Conservation (phyloP, 2,888 invertebrate species). For the Cataglyphis altisquamis region DNA sequence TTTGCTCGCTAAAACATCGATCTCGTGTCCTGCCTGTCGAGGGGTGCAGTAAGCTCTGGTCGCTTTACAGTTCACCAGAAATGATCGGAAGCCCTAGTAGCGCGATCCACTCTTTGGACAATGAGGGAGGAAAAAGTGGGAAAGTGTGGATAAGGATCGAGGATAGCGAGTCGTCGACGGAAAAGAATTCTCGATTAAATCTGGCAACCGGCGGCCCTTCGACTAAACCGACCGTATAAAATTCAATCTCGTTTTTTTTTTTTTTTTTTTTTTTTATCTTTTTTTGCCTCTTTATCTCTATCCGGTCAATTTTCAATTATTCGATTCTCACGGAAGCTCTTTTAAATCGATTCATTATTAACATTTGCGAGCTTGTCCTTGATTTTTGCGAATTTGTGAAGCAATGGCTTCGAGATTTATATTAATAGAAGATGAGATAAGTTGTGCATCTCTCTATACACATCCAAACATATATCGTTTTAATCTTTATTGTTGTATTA, state of each 20-base stretch:
- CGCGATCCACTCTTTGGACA: slow-evolving; percentile 25
- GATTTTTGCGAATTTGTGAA: neutral
- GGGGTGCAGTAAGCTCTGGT: slow-evolving; percentile 2
- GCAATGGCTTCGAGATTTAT: neutral
- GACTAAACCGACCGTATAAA: slow-evolving; percentile 64
- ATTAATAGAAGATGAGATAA: neutral
- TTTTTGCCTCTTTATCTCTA: slow-evolving; percentile 9
- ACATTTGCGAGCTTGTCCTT: slow-evolving; percentile 51
- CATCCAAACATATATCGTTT: neutral
- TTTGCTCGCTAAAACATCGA: slow-evolving; percentile 40
- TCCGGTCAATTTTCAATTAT: slow-evolving; percentile 71
- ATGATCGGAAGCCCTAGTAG: slow-evolving; percentile 33
- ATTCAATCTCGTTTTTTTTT: slow-evolving; percentile 63
- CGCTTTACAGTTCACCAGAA: slow-evolving; percentile 40
- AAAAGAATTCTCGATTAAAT: slow-evolving; percentile 66
- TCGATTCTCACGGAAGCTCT: slow-evolving; percentile 64
- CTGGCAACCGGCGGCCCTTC: slow-evolving; percentile 56
- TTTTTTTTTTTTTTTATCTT: slow-evolving; percentile 27
- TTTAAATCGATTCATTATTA: slow-evolving; percentile 71
- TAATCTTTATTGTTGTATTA: neutral
- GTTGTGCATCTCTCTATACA: neutral
- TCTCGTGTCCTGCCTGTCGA: slow-evolving; percentile 17
- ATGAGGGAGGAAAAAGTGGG: slow-evolving; percentile 42
- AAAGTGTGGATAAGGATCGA: slow-evolving; percentile 42
- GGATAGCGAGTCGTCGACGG: slow-evolving; percentile 33